Percentiles rank a stretch among this genome's conserved stretches.
phyloP scores from a whole-genome alignment of 2,888 invertebrate genomes.

The Ctenicera cuprea region DNA sequence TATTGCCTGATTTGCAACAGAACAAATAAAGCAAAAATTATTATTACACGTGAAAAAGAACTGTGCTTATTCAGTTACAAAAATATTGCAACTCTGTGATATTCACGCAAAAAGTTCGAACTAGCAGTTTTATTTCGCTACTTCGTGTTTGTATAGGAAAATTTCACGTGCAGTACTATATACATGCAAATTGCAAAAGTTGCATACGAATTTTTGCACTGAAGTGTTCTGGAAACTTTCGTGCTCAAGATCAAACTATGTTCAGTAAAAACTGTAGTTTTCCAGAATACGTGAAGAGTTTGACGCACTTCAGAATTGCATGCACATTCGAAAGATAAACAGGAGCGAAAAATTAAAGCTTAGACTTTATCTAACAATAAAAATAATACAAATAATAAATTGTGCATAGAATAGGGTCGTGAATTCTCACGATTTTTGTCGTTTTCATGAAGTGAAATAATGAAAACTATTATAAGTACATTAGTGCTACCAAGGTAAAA shows the following conservation, averaged over 20 bases:
- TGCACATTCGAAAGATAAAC: neutral
- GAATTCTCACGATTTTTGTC: slow-evolving; percentile 1
- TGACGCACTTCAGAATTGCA: neutral
- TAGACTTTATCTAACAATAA: too few species aligned
- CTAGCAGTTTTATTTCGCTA: too few species aligned
- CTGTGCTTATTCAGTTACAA: too few species aligned
- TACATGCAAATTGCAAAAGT: neutral
- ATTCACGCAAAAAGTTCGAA: too few species aligned
- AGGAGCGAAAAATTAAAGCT: neutral
- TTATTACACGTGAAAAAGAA: too few species aligned
- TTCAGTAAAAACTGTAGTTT: neutral
- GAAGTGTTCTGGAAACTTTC: neutral
- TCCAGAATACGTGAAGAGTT: neutral
- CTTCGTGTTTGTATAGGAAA: too few species aligned
- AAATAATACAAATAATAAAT: too few species aligned
- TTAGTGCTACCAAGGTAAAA: slow-evolving; percentile 7
- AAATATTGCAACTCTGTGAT: too few species aligned
- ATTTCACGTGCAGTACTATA: neutral
- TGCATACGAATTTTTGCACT: neutral
- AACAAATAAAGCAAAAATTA: too few species aligned
- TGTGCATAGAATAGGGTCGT: neutral
- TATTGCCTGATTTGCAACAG: too few species aligned
- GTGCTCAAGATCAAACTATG: neutral
- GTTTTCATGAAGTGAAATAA: neutral
- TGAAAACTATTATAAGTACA: slow-evolving; percentile 9